phyloP scores from a whole-genome alignment of 2,797 vertebrate species.

The Psittacula echo region DNA sequence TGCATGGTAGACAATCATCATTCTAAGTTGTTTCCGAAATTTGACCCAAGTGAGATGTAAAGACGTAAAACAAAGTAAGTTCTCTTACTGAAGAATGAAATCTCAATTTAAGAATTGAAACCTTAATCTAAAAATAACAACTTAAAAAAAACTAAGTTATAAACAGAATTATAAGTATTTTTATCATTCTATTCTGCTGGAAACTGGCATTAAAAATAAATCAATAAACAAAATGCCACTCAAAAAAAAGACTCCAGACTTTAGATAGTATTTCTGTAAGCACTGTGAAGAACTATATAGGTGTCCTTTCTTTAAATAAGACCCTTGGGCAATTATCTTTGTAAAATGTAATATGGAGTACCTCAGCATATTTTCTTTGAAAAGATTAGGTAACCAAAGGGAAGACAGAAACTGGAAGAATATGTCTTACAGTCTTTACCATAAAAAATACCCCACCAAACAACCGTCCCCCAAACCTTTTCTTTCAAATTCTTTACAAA shows the following conservation, averaged over 20 bases:
- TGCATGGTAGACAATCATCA: background rate
- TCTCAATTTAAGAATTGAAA: background rate
- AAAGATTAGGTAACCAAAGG: background rate
- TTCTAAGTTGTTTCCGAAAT: slow-evolving; percentile 1
- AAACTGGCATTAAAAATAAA: background rate
- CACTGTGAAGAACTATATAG: accelerated
- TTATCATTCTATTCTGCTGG: background rate
- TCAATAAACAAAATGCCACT: too few species aligned
- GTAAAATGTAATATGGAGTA: background rate
- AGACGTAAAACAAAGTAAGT: background rate
- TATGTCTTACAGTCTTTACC: background rate
- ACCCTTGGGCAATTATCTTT: background rate
- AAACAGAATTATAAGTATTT: background rate
- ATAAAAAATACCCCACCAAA: background rate
- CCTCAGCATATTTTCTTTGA: background rate
- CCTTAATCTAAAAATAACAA: background rate
- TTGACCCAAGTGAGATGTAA: background rate
- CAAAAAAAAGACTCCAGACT: background rate
- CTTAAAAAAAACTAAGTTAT: background rate
- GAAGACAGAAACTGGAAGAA: background rate
- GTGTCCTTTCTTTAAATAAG: background rate
- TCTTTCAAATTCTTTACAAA: background rate
- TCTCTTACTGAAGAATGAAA: background rate
- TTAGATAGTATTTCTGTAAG: background rate
- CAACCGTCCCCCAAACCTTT: background rate